Conservation (phyloP, 2,113 vertebrate species). For the Caloenas nicobarica region DNA sequence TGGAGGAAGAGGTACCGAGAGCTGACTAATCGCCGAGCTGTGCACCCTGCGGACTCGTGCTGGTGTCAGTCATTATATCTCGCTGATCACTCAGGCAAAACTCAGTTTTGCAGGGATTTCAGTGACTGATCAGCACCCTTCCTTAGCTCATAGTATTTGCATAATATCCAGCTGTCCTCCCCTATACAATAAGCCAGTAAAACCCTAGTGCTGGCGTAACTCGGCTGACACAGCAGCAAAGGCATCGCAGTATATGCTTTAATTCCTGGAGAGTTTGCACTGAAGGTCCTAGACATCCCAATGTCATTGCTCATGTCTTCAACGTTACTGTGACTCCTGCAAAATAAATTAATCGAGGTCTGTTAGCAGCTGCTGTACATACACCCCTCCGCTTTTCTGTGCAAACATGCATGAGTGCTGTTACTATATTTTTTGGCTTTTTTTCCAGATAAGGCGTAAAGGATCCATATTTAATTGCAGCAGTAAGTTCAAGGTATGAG, state of each 20-base stretch:
- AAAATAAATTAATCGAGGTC: background rate
- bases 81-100: slow-evolving; percentile 16
- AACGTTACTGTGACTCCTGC: background rate
- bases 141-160: background rate
- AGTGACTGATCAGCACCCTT: background rate
- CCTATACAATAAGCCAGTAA: background rate
- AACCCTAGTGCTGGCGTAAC: background rate
- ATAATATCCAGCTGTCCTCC: background rate
- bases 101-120: background rate
- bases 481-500: background rate
- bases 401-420: background rate
- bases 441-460: slow-evolving; percentile 27
- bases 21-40: background rate
- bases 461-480: slow-evolving; percentile 45
- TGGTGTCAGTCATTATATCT: background rate
- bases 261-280: background rate
- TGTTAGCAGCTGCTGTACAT: background rate
- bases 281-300: background rate
- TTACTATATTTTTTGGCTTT: background rate
- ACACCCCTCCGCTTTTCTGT: background rate
- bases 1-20: slow-evolving; percentile 19
- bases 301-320: background rate
- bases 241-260: background rate
- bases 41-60: background rate
- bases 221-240: background rate